These are phyloP conservation scores for Macropus fuliginosus DNA, from an alignment of 2,797 vertebrate genomes.

Conservation along the genomic window DNA sequence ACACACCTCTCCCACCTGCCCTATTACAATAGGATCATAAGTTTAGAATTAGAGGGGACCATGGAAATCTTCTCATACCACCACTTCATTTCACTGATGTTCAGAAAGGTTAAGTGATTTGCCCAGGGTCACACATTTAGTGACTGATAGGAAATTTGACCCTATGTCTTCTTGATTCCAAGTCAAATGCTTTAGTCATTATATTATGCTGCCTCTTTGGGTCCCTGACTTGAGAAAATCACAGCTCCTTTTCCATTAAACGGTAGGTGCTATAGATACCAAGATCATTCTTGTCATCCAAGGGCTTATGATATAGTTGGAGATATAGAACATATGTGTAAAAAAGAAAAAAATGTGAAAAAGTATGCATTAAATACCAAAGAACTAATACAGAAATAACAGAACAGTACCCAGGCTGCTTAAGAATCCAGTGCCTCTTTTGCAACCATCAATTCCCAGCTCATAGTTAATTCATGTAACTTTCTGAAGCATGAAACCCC, in stretches of 20 bases:
- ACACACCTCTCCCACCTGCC: no score
- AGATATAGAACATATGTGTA: neutral
- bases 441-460: neutral
- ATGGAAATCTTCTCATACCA: neutral
- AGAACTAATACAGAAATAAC: neutral
- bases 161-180: neutral
- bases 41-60: neutral
- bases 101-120: neutral
- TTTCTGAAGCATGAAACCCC: neutral
- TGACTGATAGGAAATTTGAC: neutral
- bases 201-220: neutral
- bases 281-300: neutral
- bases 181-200: neutral
- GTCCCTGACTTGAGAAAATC: neutral
- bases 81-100: neutral
- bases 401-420: neutral
- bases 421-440: neutral
- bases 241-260: neutral
- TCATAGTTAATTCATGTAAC: constrained; percentile 2
- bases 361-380: neutral
- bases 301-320: neutral
- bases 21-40: neutral
- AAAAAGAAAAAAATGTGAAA: neutral
- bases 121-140: neutral
- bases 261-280: neutral